phyloP scores from a whole-genome alignment of 2,113 vertebrate species.

The Falco punctatus region DNA sequence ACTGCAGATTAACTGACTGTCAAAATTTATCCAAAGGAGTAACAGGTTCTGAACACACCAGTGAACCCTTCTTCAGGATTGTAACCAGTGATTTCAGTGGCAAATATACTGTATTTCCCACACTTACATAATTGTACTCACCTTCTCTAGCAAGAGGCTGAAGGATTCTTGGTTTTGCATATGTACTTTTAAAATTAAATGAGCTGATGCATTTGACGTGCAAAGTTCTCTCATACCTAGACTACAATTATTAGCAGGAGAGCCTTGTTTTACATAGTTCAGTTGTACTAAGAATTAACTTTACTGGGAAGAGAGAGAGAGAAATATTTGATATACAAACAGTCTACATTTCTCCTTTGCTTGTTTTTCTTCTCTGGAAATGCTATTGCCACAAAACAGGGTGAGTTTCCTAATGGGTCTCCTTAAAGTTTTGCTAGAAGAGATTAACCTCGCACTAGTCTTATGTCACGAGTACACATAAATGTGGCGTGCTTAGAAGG shows the following conservation, averaged over 20 bases:
- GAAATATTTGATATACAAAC: not conserved
- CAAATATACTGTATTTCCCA: not conserved
- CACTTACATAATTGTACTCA: not conserved
- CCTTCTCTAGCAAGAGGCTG: not conserved
- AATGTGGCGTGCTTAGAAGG: not conserved
- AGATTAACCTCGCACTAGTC: not conserved
- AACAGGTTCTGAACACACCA: not conserved
- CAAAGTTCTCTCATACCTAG: not conserved
- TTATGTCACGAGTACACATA: not conserved
- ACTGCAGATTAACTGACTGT: not conserved
- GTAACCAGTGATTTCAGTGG: not conserved
- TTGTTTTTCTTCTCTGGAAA: not conserved
- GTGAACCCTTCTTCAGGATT: not conserved
- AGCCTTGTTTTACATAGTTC: not conserved
- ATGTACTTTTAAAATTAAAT: not conserved
- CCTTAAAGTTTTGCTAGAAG: conserved; percentile 2
- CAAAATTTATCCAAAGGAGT: not conserved
- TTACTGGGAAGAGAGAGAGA: not conserved
- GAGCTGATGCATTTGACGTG: not conserved
- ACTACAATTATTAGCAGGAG: not conserved
- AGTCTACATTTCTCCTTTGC: not conserved
- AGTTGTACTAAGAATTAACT: not conserved
- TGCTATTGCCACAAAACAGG: not conserved
- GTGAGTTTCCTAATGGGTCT: not conserved
- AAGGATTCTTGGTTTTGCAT: not conserved